Conservation (phyloP, 2,888 invertebrate species). For the Stenotaenia linearis region DNA sequence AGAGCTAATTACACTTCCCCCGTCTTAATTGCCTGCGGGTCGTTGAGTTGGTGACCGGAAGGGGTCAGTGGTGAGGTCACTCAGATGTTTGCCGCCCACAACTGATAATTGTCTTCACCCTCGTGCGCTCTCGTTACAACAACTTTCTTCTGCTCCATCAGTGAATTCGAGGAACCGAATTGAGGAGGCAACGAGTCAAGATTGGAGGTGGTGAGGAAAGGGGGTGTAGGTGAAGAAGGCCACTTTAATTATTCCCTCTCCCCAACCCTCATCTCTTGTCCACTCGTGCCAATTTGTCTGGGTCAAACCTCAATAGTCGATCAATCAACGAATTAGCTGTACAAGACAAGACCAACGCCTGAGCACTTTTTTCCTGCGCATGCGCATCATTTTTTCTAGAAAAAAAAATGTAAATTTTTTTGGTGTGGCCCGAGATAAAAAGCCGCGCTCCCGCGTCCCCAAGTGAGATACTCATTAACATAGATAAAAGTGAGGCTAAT, state of each 20-base stretch:
- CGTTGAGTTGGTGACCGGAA: conserved; percentile 19
- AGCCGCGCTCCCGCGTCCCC: conserved; percentile 10
- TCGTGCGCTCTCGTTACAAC: not conserved
- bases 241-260: not conserved
- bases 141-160: not conserved
- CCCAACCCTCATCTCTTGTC: not conserved
- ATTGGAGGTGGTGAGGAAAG: not conserved
- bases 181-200: not conserved
- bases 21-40: conserved; percentile 19
- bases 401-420: not conserved
- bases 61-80: conserved; percentile 19
- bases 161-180: not conserved
- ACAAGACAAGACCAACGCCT: not conserved
- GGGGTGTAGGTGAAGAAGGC: conserved; percentile 1
- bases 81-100: conserved; percentile 19
- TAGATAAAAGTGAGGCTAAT: conserved; percentile 19
- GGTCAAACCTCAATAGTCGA: conserved; percentile 11
- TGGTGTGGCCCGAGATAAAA: conserved; percentile 13
- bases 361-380: not conserved
- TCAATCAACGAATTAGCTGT: conserved; percentile 1
- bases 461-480: not conserved
- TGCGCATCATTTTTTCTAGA: not conserved
- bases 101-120: conserved; percentile 14
- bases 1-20: conserved; percentile 8
- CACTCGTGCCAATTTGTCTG: not conserved